Percentiles rank a stretch among this genome's conserved stretches.
phyloP scores from a whole-genome alignment of 35 echinoderm and acorn worm species.

The Ophiothrix spiculata region DNA sequence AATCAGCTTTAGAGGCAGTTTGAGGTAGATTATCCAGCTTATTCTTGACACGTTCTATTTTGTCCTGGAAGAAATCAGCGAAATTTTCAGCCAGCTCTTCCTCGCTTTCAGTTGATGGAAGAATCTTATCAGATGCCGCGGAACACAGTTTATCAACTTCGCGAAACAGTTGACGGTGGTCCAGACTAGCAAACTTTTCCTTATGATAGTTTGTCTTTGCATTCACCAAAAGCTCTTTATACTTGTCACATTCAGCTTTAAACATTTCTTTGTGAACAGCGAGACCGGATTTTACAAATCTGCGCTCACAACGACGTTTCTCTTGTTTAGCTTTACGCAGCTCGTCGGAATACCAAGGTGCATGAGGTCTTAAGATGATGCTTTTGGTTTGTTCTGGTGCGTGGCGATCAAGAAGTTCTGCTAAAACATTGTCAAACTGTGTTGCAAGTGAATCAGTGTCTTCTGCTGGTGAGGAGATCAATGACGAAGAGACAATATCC shows the following conservation, averaged over 20 bases:
- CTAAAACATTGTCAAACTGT: background rate
- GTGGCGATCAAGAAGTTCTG: background rate
- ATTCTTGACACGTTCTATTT: too few species aligned
- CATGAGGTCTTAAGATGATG: background rate
- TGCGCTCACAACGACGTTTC: background rate
- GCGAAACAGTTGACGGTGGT: background rate
- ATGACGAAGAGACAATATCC: background rate
- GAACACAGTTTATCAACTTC: background rate
- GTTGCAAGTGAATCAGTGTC: background rate
- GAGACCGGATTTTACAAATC: background rate
- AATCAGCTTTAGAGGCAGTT: background rate
- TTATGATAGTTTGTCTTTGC: background rate
- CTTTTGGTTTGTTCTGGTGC: background rate
- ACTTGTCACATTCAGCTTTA: background rate
- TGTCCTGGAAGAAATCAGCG: too few species aligned
- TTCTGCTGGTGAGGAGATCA: background rate
- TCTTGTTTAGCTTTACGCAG: background rate
- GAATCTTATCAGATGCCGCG: background rate
- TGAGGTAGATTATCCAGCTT: constrained; percentile 16
- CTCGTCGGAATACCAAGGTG: background rate
- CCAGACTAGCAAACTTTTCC: background rate
- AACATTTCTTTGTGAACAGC: background rate
- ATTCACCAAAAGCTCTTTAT: background rate
- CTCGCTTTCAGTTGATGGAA: too few species aligned
- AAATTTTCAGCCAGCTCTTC: too few species aligned